Conservation (phyloP, 2,113 vertebrate genomes). For the Gymnogyps californianus region DNA sequence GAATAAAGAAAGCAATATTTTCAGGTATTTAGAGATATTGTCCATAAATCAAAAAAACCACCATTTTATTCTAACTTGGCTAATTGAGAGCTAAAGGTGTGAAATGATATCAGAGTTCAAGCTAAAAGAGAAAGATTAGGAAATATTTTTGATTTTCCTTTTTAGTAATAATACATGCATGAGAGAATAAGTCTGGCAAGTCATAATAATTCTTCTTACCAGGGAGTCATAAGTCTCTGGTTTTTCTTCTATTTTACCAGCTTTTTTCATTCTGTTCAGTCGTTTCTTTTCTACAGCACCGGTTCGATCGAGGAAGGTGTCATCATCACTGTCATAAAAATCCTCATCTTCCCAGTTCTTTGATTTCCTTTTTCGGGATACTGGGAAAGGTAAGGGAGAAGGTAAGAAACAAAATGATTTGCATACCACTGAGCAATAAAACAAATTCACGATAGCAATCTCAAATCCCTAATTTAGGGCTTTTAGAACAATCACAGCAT, state of each 20-base stretch:
- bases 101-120: not conserved
- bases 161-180: not conserved
- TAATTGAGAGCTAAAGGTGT: not conserved
- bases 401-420: not conserved
- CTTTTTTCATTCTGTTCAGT: constrained; percentile 92
- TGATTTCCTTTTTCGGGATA: constrained; percentile 92
- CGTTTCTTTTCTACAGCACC: constrained; percentile 93
- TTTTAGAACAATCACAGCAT: not conserved
- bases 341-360: constrained; percentile 99
- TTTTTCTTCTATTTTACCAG: constrained; percentile 91
- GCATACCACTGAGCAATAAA: not conserved
- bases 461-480: not conserved
- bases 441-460: not conserved
- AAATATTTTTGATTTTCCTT: not conserved
- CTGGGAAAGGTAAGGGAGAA: constrained; percentile 61
- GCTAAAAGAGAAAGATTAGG: not conserved
- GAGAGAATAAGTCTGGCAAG: not conserved
- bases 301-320: constrained; percentile 94
- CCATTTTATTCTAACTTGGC: not conserved
- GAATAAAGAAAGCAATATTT: not conserved
- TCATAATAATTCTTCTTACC: constrained; percentile 70
- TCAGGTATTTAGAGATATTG: not conserved
- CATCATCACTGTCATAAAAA: constrained; percentile 97
- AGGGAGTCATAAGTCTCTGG: constrained; percentile 90
- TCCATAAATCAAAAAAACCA: not conserved